These are phyloP conservation scores for Melanotaenia trifasciata DNA, from an alignment of 2,797 vertebrate genomes.

Conservation along the genomic window DNA sequence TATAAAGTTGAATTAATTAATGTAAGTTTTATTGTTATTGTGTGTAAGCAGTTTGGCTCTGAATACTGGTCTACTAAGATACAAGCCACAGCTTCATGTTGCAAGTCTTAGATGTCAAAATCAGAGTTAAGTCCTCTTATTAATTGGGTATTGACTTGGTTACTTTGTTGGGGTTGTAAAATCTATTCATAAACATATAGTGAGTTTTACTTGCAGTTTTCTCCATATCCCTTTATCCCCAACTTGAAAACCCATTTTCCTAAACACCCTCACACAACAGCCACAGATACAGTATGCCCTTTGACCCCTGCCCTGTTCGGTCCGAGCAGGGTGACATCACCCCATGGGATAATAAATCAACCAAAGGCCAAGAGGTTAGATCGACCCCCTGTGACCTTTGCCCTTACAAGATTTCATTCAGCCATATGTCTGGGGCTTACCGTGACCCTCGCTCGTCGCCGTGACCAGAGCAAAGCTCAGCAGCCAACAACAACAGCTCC, in stretches of 20 bases:
- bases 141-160: slow-evolving; percentile 23
- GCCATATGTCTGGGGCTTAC: slow-evolving; percentile 66
- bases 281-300: slow-evolving; percentile 68
- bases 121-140: neutral
- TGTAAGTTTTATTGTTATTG: neutral
- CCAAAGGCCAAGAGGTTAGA: slow-evolving; percentile 67
- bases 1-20: slow-evolving; percentile 2
- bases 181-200: slow-evolving; percentile 12
- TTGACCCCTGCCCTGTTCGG: slow-evolving; percentile 59
- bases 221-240: slow-evolving; percentile 11
- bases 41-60: neutral
- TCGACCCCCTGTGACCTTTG: slow-evolving; percentile 70
- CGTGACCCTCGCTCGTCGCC: slow-evolving; percentile 8
- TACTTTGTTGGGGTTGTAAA: slow-evolving; percentile 18
- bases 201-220: slow-evolving; percentile 10
- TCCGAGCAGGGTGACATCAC: slow-evolving; percentile 57
- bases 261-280: slow-evolving; percentile 35
- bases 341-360: slow-evolving; percentile 72
- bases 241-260: slow-evolving; percentile 32
- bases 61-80: neutral
- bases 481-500: slow-evolving; percentile 58
- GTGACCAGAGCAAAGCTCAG: slow-evolving; percentile 38
- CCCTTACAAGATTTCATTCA: slow-evolving; percentile 60
- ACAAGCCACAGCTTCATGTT: neutral
- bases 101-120: neutral